Evolutionary conservation across 2,797 vertebrate species (phyloP).

Genomic region (Petrocephalus sullivani): DNA sequence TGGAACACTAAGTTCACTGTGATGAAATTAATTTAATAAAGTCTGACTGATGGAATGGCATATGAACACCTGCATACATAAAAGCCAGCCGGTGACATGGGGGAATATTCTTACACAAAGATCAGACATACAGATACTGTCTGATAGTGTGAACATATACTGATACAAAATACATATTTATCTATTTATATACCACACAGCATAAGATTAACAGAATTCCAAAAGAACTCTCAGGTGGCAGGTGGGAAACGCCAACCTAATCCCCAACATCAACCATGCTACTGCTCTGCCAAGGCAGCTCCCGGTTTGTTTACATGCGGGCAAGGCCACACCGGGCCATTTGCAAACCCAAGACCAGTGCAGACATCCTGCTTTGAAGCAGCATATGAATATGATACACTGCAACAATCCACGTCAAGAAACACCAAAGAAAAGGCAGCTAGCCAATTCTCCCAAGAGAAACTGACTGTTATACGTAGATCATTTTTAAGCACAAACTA

Average conservation of each 20-base stretch:
- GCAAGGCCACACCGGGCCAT: not conserved
- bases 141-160: not conserved
- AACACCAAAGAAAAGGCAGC: not conserved
- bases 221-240: not conserved
- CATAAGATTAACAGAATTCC: not conserved
- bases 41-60: not conserved
- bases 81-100: not conserved
- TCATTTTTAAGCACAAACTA: not conserved
- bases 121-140: not conserved
- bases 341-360: not conserved
- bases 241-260: not conserved
- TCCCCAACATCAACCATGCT: not conserved
- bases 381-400: not conserved
- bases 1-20: not conserved
- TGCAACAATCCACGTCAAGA: not conserved
- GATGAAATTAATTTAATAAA: not conserved
- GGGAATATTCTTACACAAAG: not conserved
- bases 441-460: not conserved
- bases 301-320: conserved; percentile 1
- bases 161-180: not conserved
- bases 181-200: not conserved
- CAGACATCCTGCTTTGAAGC: not conserved
- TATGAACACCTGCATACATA: not conserved
- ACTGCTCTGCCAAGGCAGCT: not conserved
- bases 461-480: not conserved